phyloP scores from a whole-genome alignment of 1,140 invertebrate species.

The Sinonovacula constricta region DNA sequence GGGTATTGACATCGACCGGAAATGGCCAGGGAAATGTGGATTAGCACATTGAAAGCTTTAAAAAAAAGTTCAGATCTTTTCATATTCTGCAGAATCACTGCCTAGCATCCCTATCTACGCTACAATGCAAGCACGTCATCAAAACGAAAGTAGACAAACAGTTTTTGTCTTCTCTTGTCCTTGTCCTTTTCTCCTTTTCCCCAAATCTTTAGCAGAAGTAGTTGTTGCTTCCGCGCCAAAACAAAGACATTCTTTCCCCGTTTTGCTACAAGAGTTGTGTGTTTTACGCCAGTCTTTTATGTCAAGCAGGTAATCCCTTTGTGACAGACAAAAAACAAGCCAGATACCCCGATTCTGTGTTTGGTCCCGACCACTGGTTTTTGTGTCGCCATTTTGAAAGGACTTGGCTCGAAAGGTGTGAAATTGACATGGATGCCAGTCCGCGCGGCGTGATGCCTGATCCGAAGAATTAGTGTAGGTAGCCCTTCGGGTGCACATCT shows the following conservation, averaged over 20 bases:
- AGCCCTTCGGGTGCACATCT: constrained; percentile 25
- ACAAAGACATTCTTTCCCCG: neutral
- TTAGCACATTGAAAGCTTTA: too few species aligned
- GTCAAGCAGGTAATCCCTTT: constrained; percentile 3
- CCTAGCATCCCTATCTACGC: too few species aligned
- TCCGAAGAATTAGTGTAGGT: constrained; percentile 29
- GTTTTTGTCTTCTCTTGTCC: too few species aligned
- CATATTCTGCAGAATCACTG: too few species aligned
- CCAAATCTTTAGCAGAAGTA: neutral
- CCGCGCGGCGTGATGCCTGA: constrained; percentile 21
- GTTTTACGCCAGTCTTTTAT: constrained; percentile 11
- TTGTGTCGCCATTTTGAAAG: constrained; percentile 41
- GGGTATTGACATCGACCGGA: too few species aligned
- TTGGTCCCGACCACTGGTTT: neutral
- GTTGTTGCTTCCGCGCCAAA: too few species aligned
- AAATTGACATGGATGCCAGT: constrained; percentile 44
- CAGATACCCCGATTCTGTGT: neutral
- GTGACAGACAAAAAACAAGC: constrained; percentile 1
- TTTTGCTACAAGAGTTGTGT: constrained; percentile 25
- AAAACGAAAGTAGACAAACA: too few species aligned
- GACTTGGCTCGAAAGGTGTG: constrained; percentile 34
- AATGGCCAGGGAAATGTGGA: too few species aligned
- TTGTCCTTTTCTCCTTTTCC: too few species aligned
- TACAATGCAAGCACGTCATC: too few species aligned
- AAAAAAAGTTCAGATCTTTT: too few species aligned